phyloP scores from a whole-genome alignment of 2,888 invertebrate species.

The Rotaria sp. region DNA sequence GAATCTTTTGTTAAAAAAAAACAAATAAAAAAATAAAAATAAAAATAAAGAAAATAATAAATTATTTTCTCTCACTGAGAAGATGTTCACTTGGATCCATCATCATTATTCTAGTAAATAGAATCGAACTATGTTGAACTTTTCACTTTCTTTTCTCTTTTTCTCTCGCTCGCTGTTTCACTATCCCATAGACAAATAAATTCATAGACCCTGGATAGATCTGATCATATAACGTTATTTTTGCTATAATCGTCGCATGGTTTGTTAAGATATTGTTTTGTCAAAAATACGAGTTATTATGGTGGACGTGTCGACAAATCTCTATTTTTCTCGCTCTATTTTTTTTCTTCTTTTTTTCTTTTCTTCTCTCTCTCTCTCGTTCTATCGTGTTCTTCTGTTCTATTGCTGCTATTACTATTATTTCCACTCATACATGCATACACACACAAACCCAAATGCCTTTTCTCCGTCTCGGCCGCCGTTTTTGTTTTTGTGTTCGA shows the following conservation, averaged over 20 bases:
- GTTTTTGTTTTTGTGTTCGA: constrained; percentile 5
- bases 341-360: neutral
- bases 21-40: neutral
- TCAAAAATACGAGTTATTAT: neutral
- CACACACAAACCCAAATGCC: neutral
- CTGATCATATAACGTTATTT: neutral
- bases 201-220: neutral
- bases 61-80: neutral
- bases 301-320: constrained; percentile 1
- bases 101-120: constrained; percentile 14
- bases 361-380: neutral
- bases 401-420: constrained; percentile 8
- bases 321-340: constrained; percentile 8
- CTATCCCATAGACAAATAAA: neutral
- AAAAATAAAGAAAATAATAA: neutral
- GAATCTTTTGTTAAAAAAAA: neutral
- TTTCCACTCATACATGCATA: neutral
- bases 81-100: constrained; percentile 22
- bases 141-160: neutral
- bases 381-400: neutral
- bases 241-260: neutral
- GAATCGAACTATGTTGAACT: neutral
- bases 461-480: neutral
- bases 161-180: neutral
- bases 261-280: constrained; percentile 5